Evolutionary conservation across 2,797 vertebrate species (phyloP), one percentile per base, ranked within the genome.

Genomic region (Gorsachius magnificus): DNA sequence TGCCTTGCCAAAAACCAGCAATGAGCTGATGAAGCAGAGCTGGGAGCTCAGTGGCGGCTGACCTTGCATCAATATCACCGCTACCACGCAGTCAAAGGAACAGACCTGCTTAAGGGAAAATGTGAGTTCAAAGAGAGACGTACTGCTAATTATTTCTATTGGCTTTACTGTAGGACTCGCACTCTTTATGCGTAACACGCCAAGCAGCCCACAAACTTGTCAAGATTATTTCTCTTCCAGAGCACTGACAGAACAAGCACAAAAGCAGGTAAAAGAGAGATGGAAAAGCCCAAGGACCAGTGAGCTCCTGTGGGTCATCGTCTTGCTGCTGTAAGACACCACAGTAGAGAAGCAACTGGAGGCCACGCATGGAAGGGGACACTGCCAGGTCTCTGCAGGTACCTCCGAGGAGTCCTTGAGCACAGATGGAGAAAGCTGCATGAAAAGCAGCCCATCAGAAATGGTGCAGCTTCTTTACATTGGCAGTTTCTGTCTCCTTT

Each of bases 11-110:
- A 75, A 87, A 93, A 4, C 0, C 60, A 74, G 66, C 4, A 0
- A 71, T 16, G 36, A 75, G 83, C 83, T 83, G 85, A 83, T 11
- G 53, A 68, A 84, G 88, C 83, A 84, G 77, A 79, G 83, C 77
- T 77, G 57, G 83, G 69, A 81, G 72, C 87, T 76, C 77, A 41
- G 83, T 4, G 35, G 69, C 8, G 1, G 28, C 71, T 80, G 72
- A 87, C 70, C 95, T 88, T 76, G 46, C 35, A 82, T 29, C 86
- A 74, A 5, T 16, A 75, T 54, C 77, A 18, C 48, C 5, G 31
- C 79, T n/a, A 25, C 51, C 72, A 46, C 20, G 24, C 29, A 16
- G 83, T 28, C 81, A 61, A 33, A 46, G 51, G 54, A 58, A 25
- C 64, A 57, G 70, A 21, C 31, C 54, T 43, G 66, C 70, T 46